phyloP scores from a whole-genome alignment of 2,797 vertebrate genomes.

The Pantherophis vulpinus region DNA sequence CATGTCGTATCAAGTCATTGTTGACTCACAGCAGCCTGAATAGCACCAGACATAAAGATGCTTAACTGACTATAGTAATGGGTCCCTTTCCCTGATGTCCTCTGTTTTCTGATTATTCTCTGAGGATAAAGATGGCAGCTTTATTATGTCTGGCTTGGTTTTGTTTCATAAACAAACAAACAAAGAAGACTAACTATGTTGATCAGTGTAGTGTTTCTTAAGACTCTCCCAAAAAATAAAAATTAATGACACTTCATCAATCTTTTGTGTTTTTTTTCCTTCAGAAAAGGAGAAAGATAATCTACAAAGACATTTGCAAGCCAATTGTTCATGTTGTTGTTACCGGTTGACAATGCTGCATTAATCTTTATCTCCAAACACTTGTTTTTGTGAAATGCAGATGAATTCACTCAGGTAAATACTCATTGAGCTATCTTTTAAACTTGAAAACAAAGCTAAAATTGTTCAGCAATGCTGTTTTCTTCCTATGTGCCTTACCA shows the following conservation, averaged over 20 bases:
- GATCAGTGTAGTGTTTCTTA: constrained; percentile 18
- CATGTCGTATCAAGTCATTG: neutral
- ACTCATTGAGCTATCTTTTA: constrained; percentile 24
- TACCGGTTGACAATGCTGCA: constrained; percentile 45
- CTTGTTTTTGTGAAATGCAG: constrained; percentile 53
- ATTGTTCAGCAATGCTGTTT: neutral
- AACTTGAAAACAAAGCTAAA: constrained; percentile 15
- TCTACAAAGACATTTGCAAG: constrained; percentile 47
- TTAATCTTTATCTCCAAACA: constrained; percentile 61
- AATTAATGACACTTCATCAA: constrained; percentile 30
- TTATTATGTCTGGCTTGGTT: constrained; percentile 33
- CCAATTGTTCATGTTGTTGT: constrained; percentile 45
- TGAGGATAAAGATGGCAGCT: constrained; percentile 3
- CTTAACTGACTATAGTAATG: constrained; percentile 30
- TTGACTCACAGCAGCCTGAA: neutral
- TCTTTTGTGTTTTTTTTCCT: constrained; percentile 40
- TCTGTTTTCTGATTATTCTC: constrained; percentile 35
- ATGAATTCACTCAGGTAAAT: constrained; percentile 27
- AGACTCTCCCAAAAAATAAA: constrained; percentile 20
- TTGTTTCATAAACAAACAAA: neutral
- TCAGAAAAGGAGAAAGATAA: constrained; percentile 50
- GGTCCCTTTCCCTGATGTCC: constrained; percentile 14
- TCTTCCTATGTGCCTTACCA: neutral
- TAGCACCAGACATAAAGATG: constrained; percentile 6
- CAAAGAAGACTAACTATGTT: constrained; percentile 17